Conservation (phyloP, 2,113 vertebrate species). For the Oceanodroma tethys region DNA sequence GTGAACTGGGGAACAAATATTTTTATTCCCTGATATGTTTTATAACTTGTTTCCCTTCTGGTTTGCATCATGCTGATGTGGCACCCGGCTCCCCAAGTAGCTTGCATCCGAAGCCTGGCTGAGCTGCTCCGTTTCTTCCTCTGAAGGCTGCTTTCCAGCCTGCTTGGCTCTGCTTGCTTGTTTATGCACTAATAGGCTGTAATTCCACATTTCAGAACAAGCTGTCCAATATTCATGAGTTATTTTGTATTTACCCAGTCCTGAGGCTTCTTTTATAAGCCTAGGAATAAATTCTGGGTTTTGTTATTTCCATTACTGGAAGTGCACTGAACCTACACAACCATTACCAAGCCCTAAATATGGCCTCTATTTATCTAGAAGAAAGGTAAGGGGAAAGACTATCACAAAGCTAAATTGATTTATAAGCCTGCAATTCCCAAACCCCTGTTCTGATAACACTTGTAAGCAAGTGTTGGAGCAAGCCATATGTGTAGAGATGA, state of each 20-base stretch:
- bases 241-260: conserved; percentile 37
- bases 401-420: background rate
- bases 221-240: conserved; percentile 48
- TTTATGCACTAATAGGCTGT: conserved; percentile 32
- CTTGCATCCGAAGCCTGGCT: background rate
- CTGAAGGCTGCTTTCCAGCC: conserved; percentile 11
- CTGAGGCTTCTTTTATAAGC: conserved; percentile 13
- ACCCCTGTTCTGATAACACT: background rate
- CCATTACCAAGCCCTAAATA: background rate
- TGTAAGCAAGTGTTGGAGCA: background rate
- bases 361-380: background rate
- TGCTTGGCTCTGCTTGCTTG: conserved; percentile 11
- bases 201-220: conserved; percentile 51
- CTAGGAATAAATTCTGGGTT: background rate
- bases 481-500: background rate
- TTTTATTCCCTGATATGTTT: background rate
- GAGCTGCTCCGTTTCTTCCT: background rate
- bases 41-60: conserved; percentile 16
- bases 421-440: background rate
- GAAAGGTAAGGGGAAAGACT: background rate
- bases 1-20: background rate
- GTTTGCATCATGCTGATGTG: background rate
- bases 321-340: background rate
- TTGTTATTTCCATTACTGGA: conserved; percentile 26
- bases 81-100: background rate